Evolutionary conservation across 2,113 vertebrate genomes (phyloP).

Genomic region (Laticauda laticaudata): DNA sequence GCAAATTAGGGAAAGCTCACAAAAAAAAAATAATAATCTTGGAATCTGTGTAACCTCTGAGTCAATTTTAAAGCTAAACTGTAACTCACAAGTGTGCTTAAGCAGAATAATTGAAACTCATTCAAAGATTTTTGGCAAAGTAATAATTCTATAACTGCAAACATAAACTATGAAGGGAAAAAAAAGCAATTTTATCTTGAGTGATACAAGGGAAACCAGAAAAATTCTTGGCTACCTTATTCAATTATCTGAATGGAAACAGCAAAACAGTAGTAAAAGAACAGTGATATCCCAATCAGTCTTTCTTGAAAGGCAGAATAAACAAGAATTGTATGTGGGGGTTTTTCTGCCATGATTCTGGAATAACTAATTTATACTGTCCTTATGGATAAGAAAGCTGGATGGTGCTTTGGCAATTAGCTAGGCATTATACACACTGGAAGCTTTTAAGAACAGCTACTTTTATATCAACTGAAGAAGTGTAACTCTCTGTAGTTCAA

Average conservation of each 20-base stretch:
- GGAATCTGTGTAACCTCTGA: neutral
- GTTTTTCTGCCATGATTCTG: neutral
- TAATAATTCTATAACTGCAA: neutral
- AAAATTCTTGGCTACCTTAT: neutral
- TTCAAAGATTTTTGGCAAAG: neutral
- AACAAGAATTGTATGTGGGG: neutral
- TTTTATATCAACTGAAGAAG: neutral
- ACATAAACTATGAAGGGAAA: neutral
- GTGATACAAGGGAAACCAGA: neutral
- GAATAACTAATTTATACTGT: neutral
- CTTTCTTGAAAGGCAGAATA: neutral
- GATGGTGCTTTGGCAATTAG: neutral
- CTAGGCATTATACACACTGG: neutral
- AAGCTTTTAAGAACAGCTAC: neutral
- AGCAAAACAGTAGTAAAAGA: neutral
- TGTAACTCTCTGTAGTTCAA: neutral
- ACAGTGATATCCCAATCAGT: neutral
- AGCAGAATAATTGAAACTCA: neutral
- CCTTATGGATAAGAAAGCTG: neutral
- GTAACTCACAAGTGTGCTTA: neutral
- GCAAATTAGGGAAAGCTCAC: neutral
- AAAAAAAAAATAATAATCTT: neutral
- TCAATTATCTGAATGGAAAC: neutral
- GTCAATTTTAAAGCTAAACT: neutral
- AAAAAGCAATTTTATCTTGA: neutral